These are phyloP conservation scores for Tamias sibiricus DNA, from an alignment of 2,113 vertebrate species.

Conservation along the genomic window DNA sequence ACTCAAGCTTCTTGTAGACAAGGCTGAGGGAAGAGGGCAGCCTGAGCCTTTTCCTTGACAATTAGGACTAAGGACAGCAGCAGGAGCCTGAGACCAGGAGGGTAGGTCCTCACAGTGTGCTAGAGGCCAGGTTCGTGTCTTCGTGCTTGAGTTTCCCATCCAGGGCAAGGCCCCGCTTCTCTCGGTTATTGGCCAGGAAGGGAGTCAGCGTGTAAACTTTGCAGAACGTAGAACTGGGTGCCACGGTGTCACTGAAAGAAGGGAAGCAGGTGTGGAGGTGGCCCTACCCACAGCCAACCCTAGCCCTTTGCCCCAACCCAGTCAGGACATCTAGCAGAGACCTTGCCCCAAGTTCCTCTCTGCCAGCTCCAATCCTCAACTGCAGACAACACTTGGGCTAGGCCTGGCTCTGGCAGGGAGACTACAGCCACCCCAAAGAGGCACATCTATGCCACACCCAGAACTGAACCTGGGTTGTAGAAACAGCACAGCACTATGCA, in stretches of 20 bases:
- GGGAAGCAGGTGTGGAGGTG: background rate
- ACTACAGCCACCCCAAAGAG: background rate
- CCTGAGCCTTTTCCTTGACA: background rate
- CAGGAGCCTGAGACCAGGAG: background rate
- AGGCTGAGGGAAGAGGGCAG: background rate
- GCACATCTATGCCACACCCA: background rate
- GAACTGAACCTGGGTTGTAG: background rate
- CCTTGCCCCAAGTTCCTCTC: background rate
- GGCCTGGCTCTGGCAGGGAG: background rate
- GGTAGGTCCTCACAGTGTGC: conserved; percentile 92
- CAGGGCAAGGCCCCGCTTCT: conserved; percentile 96
- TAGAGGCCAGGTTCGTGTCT: conserved; percentile 98
- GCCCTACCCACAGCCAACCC: background rate
- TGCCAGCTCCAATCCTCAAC: background rate
- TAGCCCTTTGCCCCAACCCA: background rate
- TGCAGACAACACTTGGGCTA: background rate
- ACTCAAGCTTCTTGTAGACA: background rate
- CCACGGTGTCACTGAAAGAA: conserved; percentile 92
- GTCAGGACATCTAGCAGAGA: background rate
- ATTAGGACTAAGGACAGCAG: background rate
- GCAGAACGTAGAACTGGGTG: conserved; percentile 96
- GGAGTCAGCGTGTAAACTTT: conserved; percentile 98
- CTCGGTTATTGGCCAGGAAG: conserved; percentile 96
- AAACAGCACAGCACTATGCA: background rate
- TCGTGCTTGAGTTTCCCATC: conserved; percentile 98